Base-by-base conservation (phyloP, 2,797 vertebrate genomes). In the Takifugu rubripes region DNA sequence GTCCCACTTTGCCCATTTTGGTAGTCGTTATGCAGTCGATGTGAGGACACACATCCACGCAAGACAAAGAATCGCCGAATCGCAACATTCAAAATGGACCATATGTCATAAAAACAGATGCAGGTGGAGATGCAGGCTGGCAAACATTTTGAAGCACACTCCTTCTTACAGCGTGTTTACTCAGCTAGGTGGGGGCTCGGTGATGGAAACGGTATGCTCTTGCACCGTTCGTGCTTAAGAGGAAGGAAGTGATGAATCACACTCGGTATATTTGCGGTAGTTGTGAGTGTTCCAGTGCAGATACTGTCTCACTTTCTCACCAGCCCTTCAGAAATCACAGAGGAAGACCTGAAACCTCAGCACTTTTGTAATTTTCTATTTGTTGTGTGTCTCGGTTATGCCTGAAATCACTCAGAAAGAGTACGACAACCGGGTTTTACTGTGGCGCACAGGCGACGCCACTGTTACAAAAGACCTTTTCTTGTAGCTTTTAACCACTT, bases 181-280 rank as follows among this genome's bases (percentile, higher is more conserved):
- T 31, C 55, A 49, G 43, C 53, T 49, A 66, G 71, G 74, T 45
- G 62, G 61, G 67, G 66, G 36, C 44, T 33, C 53, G 64, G 54
- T 43, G 46, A 53, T 61, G 59, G 64, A 68, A 68, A 64, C 66
- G 73, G 73, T 61, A 59, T 56, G 68, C 66, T 77, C 74, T 79
- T 74, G 81, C 71, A 64, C 73, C 77, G 66, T 72, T 83, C 74
- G 53, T 77, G 81, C 72, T 59, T 64, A 72, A 77, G 83, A 84
- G 85, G 82, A 89, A 90, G 88, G 88, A 89, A 89, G 82, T 78
- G 84, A 85, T 88, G 86, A 88, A 86, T 87, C 88, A 84, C 72
- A 50, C 75, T 75, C 66, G 76, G 75, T 85, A 21, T 86, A 82
- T 84, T 86, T 83, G 82, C 81, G 82, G 85, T 79, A 64, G 72